phyloP scores from a whole-genome alignment of 1,140 invertebrate species.

The Schmidtea mediterranea region DNA sequence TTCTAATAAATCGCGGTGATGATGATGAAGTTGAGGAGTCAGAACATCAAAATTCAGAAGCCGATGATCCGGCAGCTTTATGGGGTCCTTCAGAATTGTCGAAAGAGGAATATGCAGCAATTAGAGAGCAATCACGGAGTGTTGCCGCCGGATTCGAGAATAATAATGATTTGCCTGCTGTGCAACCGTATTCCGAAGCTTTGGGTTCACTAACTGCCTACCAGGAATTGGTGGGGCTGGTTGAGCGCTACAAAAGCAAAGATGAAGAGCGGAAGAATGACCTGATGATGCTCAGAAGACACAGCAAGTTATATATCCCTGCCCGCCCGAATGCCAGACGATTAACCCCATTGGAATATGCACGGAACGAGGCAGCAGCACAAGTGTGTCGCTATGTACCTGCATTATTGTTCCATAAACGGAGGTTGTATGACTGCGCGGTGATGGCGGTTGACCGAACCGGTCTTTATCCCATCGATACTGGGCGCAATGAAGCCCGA shows the following conservation, averaged over 20 bases:
- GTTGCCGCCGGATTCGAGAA: too few relatives aligned
- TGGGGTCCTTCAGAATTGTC: too few relatives aligned
- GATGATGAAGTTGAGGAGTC: background rate
- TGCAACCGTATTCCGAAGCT: too few relatives aligned
- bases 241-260: background rate
- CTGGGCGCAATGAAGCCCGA: too few relatives aligned
- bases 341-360: background rate
- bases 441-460: background rate
- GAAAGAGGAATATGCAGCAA: too few relatives aligned
- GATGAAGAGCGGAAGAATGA: background rate
- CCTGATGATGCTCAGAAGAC: background rate
- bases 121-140: too few relatives aligned
- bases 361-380: constrained; percentile 3
- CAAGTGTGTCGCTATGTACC: constrained; percentile 1
- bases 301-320: background rate
- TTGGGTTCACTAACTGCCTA: too few relatives aligned
- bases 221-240: too few relatives aligned
- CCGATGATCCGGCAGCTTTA: background rate
- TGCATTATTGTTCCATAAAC: constrained; percentile 2
- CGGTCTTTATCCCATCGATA: too few relatives aligned
- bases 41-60: background rate
- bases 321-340: background rate
- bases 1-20: background rate
- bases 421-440: background rate
- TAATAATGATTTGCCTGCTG: too few relatives aligned